Base-by-base conservation (phyloP, 1,140 invertebrate genomes). In the Chironomus tepperi region DNA sequence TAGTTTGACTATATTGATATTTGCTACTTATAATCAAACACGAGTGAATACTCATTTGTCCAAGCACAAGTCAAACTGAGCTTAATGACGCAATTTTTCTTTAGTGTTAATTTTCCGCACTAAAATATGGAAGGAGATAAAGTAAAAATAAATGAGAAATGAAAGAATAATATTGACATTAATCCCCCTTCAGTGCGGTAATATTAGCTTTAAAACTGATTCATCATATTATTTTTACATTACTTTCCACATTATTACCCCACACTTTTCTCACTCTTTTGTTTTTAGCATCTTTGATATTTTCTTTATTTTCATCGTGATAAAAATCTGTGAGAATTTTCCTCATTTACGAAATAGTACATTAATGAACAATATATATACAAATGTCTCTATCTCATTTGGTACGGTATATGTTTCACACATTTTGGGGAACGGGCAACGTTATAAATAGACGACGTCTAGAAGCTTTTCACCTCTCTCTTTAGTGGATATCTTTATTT, bases 301-400 rank as follows among this genome's bases (percentile, higher is more conserved):
- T 57, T n/a, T n/a, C n/a, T 57, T 57, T 57, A 57, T 57, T 57
- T 57, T 57, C 15, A 57, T 57, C 47, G 47, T 57, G 47, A 57
- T 57, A 57, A 57, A n/a, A 73, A 9, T 73, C 72, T 15, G 1
- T 15, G 21, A 24, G 21, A 21, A 42, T 34, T 73, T 24, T 15
- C 21, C 24, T 42, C 42, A 34, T 34, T 73, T 34, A 34, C 24
- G 24, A 34, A 34, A 34, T 34, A 2, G 24, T 34, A 34, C 24
- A 34, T 34, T 34, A 34, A 34, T 34, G 24, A 34, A 34, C 24
- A n/a, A n/a, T n/a, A 34, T 34, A 34, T 34, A 34, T 34, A 34
- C 24, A 34, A 34, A 34, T 34, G 24, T 34, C 24, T 34, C 24
- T 34, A 34, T 34, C 24, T 42, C 42, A 34, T 34, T 73, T 73